These are phyloP conservation scores for Clamator glandarius DNA, from an alignment of 2,797 vertebrate species.

Conservation along the genomic window DNA sequence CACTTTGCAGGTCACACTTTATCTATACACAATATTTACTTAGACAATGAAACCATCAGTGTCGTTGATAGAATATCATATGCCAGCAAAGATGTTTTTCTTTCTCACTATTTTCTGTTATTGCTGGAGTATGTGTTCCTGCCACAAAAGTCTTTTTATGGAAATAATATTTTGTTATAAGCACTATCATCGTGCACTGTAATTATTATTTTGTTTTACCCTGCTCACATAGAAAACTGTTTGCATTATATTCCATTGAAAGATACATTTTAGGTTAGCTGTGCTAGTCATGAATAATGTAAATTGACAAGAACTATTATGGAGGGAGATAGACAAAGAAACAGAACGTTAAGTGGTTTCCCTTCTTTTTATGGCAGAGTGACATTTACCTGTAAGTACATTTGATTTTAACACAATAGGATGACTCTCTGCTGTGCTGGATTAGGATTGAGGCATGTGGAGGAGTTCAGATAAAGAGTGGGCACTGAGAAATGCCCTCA, in stretches of 20 bases:
- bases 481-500: conserved; percentile 63
- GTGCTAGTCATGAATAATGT: conserved; percentile 67
- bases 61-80: conserved; percentile 38
- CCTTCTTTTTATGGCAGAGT: conserved; percentile 63
- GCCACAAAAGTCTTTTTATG: conserved; percentile 30
- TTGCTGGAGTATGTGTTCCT: conserved; percentile 20
- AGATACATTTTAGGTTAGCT: conserved; percentile 53
- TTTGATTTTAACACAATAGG: conserved; percentile 70
- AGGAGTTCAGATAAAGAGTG: conserved; percentile 70
- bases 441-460: conserved; percentile 65
- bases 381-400: conserved; percentile 66
- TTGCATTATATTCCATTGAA: conserved; percentile 50
- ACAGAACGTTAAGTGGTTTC: conserved; percentile 65
- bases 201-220: conserved; percentile 70
- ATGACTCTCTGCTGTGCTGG: conserved; percentile 61
- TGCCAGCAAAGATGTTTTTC: neutral
- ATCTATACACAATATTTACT: conserved; percentile 56
- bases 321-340: conserved; percentile 60
- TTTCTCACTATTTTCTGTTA: conserved; percentile 30
- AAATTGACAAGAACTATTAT: conserved; percentile 67
- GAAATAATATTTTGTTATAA: conserved; percentile 62
- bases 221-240: conserved; percentile 61
- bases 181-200: conserved; percentile 22
- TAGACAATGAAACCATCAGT: conserved; percentile 50
- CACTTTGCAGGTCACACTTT: conserved; percentile 50